Conservation (phyloP, 2,113 vertebrate genomes). For the Loxodonta africana region DNA sequence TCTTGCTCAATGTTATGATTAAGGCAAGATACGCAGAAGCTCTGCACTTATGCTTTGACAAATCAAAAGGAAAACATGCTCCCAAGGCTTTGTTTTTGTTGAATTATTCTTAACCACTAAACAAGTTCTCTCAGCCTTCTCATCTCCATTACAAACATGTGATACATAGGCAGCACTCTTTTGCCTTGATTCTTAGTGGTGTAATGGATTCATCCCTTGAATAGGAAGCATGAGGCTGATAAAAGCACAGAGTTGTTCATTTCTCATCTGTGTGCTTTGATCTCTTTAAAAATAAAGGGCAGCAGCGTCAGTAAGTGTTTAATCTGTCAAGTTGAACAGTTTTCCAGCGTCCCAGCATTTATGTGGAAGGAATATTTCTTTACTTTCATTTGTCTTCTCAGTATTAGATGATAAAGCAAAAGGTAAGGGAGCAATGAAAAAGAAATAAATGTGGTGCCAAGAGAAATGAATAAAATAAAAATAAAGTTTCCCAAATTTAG, state of each 20-base stretch:
- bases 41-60: background rate
- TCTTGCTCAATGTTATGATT: constrained; percentile 46
- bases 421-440: background rate
- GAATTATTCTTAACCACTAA: constrained; percentile 49
- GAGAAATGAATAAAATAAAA: constrained; percentile 15
- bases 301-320: background rate
- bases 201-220: background rate
- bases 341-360: background rate
- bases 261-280: background rate
- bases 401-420: constrained; percentile 6
- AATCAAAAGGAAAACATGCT: constrained; percentile 42
- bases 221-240: background rate
- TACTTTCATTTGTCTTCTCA: background rate
- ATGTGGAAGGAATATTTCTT: constrained; percentile 2
- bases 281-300: constrained; percentile 24
- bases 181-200: background rate
- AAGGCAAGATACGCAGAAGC: constrained; percentile 27
- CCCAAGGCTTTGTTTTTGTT: constrained; percentile 34
- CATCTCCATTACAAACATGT: constrained; percentile 30
- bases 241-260: background rate
- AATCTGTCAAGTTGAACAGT: background rate
- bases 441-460: background rate
- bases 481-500: constrained; percentile 54
- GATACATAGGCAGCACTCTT: background rate
- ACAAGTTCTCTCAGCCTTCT: background rate